A percentile compares a stretch with the other conserved stretches of the same genome.
These are phyloP conservation scores for Cecropterus lyciades DNA, from an alignment of 1,140 invertebrate species.

Conservation along the genomic window DNA sequence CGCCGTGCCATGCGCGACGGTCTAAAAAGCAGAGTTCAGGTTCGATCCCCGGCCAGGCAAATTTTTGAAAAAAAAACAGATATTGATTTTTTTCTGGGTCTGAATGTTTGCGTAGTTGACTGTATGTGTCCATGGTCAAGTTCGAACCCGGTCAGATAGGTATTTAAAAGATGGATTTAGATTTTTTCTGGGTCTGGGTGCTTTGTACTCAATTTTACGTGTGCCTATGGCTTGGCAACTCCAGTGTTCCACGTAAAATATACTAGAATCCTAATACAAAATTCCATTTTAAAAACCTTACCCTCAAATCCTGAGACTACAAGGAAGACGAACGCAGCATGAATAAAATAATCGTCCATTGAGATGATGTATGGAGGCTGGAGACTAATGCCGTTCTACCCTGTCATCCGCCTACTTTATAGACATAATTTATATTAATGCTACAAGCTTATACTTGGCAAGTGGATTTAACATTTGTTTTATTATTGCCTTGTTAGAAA, in stretches of 20 bases:
- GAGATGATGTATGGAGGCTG: conserved; percentile 25
- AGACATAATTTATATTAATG: conserved; percentile 28
- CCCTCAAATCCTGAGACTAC: conserved; percentile 23
- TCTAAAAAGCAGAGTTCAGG: too few species aligned
- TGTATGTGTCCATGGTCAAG: too few species aligned
- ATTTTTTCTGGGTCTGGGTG: too few species aligned
- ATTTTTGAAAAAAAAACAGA: too few species aligned
- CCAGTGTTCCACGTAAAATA: not conserved
- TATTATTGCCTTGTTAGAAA: not conserved
- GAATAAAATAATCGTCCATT: conserved; percentile 33
- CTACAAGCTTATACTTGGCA: not conserved
- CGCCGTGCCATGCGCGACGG: too few species aligned
- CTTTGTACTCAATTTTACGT: too few species aligned
- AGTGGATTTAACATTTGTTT: not conserved
- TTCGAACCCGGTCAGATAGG: too few species aligned
- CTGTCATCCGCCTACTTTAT: conserved; percentile 7
- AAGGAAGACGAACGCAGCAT: conserved; percentile 24
- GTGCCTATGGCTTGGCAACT: too few species aligned
- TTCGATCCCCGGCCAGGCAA: too few species aligned
- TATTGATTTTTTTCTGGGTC: too few species aligned
- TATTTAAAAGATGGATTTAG: too few species aligned
- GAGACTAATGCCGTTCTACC: conserved; percentile 12
- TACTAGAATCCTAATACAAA: not conserved
- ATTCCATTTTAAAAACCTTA: conserved; percentile 7
- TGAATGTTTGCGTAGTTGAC: too few species aligned